phyloP scores from a whole-genome alignment of 2,113 vertebrate species.

The Siniperca knerii region DNA sequence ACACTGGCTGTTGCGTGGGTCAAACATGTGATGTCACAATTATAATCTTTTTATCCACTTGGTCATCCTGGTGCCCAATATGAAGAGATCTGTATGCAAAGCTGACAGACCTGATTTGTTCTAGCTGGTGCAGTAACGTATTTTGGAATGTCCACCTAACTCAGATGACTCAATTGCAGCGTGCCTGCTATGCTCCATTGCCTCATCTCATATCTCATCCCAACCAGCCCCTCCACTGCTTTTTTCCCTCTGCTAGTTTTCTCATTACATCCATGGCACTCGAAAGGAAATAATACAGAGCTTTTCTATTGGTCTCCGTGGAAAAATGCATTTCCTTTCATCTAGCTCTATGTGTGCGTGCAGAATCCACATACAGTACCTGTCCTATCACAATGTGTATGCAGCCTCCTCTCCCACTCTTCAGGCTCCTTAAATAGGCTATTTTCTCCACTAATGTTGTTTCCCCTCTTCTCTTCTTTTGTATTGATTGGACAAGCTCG shows the following conservation, averaged over 20 bases:
- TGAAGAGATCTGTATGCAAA: constrained; percentile 49
- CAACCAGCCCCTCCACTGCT: constrained; percentile 62
- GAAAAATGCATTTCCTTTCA: constrained; percentile 71
- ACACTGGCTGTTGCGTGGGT: constrained; percentile 7
- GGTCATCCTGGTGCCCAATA: constrained; percentile 16
- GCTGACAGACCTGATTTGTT: constrained; percentile 51
- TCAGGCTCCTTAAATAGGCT: constrained; percentile 76
- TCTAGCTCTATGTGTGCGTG: constrained; percentile 45
- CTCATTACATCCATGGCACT: constrained; percentile 78
- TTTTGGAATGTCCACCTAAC: constrained; percentile 63
- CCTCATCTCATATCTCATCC: constrained; percentile 78
- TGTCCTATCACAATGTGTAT: constrained; percentile 58
- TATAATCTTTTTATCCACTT: constrained; percentile 22
- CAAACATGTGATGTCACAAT: constrained; percentile 46
- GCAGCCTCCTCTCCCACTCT: constrained; percentile 30
- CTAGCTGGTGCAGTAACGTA: constrained; percentile 24
- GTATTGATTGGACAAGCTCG: constrained; percentile 80
- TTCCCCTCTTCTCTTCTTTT: constrained; percentile 74
- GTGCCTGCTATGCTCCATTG: constrained; percentile 70
- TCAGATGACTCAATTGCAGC: constrained; percentile 69
- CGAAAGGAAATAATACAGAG: constrained; percentile 72
- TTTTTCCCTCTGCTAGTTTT: constrained; percentile 67
- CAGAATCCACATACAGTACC: constrained; percentile 55
- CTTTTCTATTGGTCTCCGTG: constrained; percentile 54
- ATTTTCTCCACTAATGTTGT: constrained; percentile 83